Base-by-base conservation (phyloP, 2,888 invertebrate species). In the Listrodromus nycthemerus region DNA sequence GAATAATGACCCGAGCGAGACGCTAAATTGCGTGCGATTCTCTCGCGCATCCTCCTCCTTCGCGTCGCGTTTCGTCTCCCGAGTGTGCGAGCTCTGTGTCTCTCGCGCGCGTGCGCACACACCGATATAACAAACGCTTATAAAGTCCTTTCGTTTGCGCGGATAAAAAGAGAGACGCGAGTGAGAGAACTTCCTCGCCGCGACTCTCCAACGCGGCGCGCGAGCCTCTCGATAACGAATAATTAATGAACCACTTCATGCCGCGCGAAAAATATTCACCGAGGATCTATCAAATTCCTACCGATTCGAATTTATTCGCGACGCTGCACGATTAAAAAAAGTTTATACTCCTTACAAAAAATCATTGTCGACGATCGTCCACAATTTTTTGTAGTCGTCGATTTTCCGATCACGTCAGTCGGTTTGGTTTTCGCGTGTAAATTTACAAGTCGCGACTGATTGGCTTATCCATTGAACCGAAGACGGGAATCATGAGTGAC, bases 1-100 rank as follows among this genome's bases (percentile, higher is more conserved):
- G 82, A 86, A 87, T 86, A 87, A 89, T 87, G 87, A 87, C 82
- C 86, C 81, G 63, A 69, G 83, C 41, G 65, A 52, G 83, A 83
- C 83, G 76, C 70, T 83, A 77, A 81, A 81, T 78, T 84, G 83
- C 79, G 77, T 77, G 82, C 76, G 80, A 76, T 70, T 80, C 85
- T 80, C 77, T 77, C 76, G 73, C 79, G 67, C 73, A 67, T 77
- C 65, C 37, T 27, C 19, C 80, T 83, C 37, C 80, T 83, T 37
- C 33, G 52, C 30, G 21, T 63, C 83, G 30, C 55, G 27, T 63
- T 21, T 7, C 55, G 58, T 67, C 52, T 71, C 74, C 33, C 24
- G 75, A 65, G 75, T 75, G 66, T 37, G 50, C 67, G 33, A 48
- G 74, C 37, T 74, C 6, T 74, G 50, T 21, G 41, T 19, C 52